These are phyloP conservation scores for Argyrosomus regius DNA, from an alignment of 2,797 vertebrate genomes.

Conservation along the genomic window DNA sequence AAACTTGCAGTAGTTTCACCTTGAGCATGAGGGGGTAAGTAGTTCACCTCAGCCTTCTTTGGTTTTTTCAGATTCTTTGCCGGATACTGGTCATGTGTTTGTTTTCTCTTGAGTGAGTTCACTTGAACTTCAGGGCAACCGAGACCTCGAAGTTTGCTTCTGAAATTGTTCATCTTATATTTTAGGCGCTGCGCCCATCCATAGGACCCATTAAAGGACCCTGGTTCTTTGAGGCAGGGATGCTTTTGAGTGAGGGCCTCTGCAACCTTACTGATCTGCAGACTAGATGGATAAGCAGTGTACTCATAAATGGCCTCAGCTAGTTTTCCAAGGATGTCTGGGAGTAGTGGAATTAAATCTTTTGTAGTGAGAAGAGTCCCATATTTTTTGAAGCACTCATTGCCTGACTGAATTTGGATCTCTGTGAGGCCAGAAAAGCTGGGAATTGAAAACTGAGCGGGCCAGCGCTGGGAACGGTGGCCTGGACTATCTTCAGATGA, in stretches of 20 bases:
- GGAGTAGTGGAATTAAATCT: neutral
- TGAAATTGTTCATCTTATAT: slow-evolving; percentile 11
- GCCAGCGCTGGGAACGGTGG: slow-evolving; percentile 5
- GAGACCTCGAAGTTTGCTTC: slow-evolving; percentile 2
- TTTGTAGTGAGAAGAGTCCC: neutral
- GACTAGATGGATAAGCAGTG: slow-evolving; percentile 14
- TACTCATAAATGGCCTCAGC: slow-evolving; percentile 11
- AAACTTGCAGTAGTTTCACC: slow-evolving; percentile 13
- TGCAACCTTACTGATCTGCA: slow-evolving; percentile 4
- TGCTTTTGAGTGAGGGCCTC: neutral
- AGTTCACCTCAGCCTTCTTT: neutral
- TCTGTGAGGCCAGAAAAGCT: slow-evolving; percentile 15
- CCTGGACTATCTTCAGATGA: slow-evolving; percentile 2
- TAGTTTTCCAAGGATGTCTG: slow-evolving; percentile 2
- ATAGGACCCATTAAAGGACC: slow-evolving; percentile 8
- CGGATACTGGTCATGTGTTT: neutral
- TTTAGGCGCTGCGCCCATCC: neutral
- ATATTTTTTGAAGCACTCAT: neutral
- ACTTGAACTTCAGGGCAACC: slow-evolving; percentile 5
- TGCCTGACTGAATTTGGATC: neutral
- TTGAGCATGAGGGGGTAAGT: slow-evolving; percentile 10
- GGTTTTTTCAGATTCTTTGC: slow-evolving; percentile 1
- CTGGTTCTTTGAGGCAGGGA: slow-evolving; percentile 19
- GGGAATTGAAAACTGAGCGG: neutral
- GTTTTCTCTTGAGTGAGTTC: slow-evolving; percentile 13